phyloP scores from a whole-genome alignment of 2,113 vertebrate species.

The Neodontobutis hainanensis region DNA sequence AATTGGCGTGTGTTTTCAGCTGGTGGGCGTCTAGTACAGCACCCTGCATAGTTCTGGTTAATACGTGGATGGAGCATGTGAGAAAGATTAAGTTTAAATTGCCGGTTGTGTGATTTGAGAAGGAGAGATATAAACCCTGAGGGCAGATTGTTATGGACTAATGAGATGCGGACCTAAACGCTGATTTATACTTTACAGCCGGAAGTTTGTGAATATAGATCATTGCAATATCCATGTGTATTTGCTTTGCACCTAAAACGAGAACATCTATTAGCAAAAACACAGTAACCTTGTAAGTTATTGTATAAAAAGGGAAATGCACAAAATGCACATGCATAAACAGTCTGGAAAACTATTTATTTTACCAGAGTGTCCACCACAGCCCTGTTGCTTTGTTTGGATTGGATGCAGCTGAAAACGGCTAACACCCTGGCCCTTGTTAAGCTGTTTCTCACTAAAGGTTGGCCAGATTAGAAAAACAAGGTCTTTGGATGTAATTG shows the following conservation, averaged over 20 bases:
- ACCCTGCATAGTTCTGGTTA: conserved; percentile 9
- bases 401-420: conserved; percentile 56
- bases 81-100: conserved; percentile 70
- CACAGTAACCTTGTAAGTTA: conserved; percentile 7
- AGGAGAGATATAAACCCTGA: conserved; percentile 51
- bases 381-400: conserved; percentile 57
- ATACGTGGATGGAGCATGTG: conserved; percentile 64
- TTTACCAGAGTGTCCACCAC: conserved; percentile 46
- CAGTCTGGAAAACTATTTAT: conserved; percentile 57
- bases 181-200: conserved; percentile 60
- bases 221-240: conserved; percentile 37
- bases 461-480: conserved; percentile 52
- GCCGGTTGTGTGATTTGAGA: conserved; percentile 56
- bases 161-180: conserved; percentile 28
- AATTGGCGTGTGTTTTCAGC: conserved; percentile 64
- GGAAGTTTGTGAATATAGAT: conserved; percentile 68
- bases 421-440: conserved; percentile 53
- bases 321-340: conserved; percentile 7
- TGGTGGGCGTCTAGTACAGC: conserved; percentile 42
- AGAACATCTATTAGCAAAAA: conserved; percentile 60
- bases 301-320: conserved; percentile 9
- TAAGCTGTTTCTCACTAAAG: conserved; percentile 51
- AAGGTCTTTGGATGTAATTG: conserved; percentile 53
- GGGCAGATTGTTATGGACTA: conserved; percentile 57
- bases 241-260: conserved; percentile 54